Evolutionary conservation across 2,888 invertebrate species (phyloP).

Genomic region (Macropis europaea): DNA sequence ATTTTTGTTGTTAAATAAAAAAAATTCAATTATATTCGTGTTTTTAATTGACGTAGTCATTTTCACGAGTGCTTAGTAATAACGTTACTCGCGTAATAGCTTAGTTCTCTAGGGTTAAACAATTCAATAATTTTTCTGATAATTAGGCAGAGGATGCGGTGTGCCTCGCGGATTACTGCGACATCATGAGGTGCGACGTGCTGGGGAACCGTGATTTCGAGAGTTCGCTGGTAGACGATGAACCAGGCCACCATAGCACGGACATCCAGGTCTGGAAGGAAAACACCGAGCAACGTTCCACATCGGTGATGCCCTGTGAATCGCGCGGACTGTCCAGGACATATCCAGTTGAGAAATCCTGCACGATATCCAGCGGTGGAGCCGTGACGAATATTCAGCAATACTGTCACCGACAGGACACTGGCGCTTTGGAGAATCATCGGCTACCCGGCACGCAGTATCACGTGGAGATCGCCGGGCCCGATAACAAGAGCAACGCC

Average conservation of each 20-base stretch:
- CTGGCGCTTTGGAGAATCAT: constrained; percentile 47
- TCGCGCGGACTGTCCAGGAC: constrained; percentile 66
- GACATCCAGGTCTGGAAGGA: constrained; percentile 93
- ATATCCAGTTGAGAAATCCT: constrained; percentile 50
- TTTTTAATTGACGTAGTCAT: too few relatives aligned
- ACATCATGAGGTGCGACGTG: constrained; percentile 97
- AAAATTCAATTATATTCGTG: too few relatives aligned
- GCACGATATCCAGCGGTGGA: constrained; percentile 44
- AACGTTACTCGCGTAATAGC: too few relatives aligned
- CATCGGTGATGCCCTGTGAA: constrained; percentile 68
- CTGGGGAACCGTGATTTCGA: constrained; percentile 86
- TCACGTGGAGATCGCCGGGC: constrained; percentile 75
- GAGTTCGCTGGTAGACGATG: constrained; percentile 83
- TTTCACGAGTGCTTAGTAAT: too few relatives aligned
- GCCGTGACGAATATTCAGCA: constrained; percentile 52
- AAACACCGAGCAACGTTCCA: constrained; percentile 82
- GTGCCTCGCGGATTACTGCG: constrained; percentile 96
- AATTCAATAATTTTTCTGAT: too few relatives aligned
- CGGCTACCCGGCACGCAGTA: constrained; percentile 56
- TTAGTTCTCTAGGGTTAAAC: too few relatives aligned
- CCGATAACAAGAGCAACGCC: constrained; percentile 73
- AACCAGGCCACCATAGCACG: constrained; percentile 85
- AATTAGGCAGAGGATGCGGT: constrained; percentile 96
- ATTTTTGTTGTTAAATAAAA: too few relatives aligned
- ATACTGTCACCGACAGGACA: constrained; percentile 56